Evolutionary conservation across 1,140 invertebrate genomes (phyloP).

Genomic region (Drosophila jambulina): DNA sequence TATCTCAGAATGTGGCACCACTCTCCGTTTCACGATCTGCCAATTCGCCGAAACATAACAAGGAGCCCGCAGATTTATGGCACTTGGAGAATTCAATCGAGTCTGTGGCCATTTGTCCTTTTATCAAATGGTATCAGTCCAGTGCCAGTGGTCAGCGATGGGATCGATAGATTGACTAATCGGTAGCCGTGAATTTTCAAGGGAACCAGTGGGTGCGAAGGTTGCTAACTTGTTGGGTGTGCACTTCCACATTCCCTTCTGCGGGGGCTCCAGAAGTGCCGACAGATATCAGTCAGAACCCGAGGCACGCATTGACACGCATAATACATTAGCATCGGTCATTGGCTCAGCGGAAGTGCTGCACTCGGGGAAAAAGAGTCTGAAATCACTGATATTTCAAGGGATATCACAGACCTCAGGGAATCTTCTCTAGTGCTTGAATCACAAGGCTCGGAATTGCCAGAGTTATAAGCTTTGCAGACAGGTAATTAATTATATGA

Average conservation of each 20-base stretch:
- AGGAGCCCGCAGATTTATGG: constrained; percentile 22
- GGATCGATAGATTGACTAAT: constrained; percentile 47
- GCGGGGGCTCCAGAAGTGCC: constrained; percentile 2
- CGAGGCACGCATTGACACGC: constrained; percentile 73
- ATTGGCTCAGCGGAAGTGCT: constrained; percentile 60
- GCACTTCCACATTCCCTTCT: constrained; percentile 18
- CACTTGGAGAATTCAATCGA: constrained; percentile 33
- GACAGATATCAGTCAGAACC: constrained; percentile 68
- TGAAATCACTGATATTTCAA: background rate
- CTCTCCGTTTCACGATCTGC: background rate
- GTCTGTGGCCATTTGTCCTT: constrained; percentile 41
- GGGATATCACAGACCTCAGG: background rate
- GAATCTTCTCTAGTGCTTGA: background rate
- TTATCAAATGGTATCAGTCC: constrained; percentile 37
- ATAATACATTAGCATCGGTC: constrained; percentile 74
- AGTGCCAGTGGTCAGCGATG: constrained; percentile 14
- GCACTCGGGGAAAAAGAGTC: constrained; percentile 9
- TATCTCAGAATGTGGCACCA: background rate
- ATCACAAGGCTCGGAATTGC: too few species aligned
- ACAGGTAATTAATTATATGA: too few species aligned
- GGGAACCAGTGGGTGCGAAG: background rate
- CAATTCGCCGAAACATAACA: background rate
- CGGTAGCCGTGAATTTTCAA: constrained; percentile 34
- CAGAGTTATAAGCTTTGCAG: too few species aligned
- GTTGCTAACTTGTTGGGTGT: constrained; percentile 53